These are phyloP conservation scores for Brachyrhaphis roseni DNA, from an alignment of 2,797 vertebrate species.

Conservation along the genomic window DNA sequence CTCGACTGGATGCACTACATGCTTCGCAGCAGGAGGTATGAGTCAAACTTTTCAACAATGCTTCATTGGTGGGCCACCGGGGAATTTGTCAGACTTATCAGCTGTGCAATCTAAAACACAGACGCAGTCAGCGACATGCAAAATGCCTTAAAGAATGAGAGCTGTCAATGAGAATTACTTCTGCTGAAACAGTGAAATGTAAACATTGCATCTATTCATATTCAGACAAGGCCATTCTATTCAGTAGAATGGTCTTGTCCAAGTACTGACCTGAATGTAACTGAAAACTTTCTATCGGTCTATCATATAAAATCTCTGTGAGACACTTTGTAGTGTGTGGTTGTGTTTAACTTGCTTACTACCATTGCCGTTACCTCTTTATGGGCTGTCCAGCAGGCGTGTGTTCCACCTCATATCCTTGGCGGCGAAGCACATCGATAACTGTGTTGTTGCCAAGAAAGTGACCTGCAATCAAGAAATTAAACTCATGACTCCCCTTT, in stretches of 20 bases:
- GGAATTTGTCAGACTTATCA: constrained; percentile 56
- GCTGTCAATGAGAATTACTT: neutral
- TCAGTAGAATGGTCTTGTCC: neutral
- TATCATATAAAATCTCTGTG: neutral
- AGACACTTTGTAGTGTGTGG: neutral
- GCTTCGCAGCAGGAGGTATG: constrained; percentile 61
- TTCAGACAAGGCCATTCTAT: too few species aligned
- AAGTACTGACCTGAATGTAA: neutral
- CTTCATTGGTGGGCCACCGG: constrained; percentile 52
- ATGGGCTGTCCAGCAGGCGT: constrained; percentile 86
- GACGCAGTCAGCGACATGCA: constrained; percentile 13
- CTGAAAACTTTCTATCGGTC: neutral
- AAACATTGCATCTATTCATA: constrained; percentile 23
- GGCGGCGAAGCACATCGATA: constrained; percentile 87
- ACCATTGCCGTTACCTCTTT: constrained; percentile 80
- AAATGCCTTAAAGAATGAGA: constrained; percentile 12
- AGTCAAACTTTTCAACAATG: constrained; percentile 59
- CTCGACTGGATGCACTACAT: constrained; percentile 59
- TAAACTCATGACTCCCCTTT: constrained; percentile 10
- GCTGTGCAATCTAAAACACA: constrained; percentile 25
- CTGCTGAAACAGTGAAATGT: constrained; percentile 10
- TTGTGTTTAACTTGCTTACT: neutral
- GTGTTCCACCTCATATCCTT: constrained; percentile 89
- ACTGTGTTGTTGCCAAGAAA: constrained; percentile 93
- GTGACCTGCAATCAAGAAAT: constrained; percentile 80